Percentiles rank a stretch among this genome's conserved stretches.
These are phyloP conservation scores for Branchipolynoe longqiensis DNA, from an alignment of 2,888 invertebrate species.

Conservation along the genomic window DNA sequence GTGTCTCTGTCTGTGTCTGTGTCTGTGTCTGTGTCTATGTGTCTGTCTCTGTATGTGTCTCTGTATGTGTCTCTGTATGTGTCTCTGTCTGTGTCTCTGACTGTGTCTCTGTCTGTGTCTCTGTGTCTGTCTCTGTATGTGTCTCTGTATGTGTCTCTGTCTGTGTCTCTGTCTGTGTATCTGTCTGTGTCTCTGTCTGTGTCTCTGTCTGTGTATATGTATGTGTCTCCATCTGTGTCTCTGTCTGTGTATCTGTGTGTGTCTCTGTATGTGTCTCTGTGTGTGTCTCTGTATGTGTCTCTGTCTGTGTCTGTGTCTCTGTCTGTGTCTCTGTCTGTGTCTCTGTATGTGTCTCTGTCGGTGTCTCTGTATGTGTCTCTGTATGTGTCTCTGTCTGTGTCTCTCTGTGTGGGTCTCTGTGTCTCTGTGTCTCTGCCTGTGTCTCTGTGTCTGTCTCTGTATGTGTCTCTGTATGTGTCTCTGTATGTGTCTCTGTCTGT, in stretches of 20 bases:
- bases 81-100: too few relatives aligned
- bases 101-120: too few relatives aligned
- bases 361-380: not conserved
- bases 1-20: not conserved
- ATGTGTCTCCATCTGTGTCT: not conserved
- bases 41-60: not conserved
- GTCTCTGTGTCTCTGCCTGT: too few relatives aligned
- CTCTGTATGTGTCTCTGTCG: not conserved
- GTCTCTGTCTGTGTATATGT: not conserved
- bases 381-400: too few relatives aligned
- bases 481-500: not conserved
- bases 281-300: not conserved
- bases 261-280: not conserved
- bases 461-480: too few relatives aligned
- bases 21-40: not conserved
- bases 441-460: too few relatives aligned
- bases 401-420: too few relatives aligned
- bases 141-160: too few relatives aligned
- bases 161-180: not conserved
- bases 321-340: not conserved
- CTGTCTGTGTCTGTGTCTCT: not conserved
- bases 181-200: not conserved
- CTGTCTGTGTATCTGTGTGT: not conserved
- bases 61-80: not conserved
- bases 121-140: too few relatives aligned